These are phyloP conservation scores for Pseudopipra pipra DNA, from an alignment of 2,113 vertebrate species.

Conservation along the genomic window DNA sequence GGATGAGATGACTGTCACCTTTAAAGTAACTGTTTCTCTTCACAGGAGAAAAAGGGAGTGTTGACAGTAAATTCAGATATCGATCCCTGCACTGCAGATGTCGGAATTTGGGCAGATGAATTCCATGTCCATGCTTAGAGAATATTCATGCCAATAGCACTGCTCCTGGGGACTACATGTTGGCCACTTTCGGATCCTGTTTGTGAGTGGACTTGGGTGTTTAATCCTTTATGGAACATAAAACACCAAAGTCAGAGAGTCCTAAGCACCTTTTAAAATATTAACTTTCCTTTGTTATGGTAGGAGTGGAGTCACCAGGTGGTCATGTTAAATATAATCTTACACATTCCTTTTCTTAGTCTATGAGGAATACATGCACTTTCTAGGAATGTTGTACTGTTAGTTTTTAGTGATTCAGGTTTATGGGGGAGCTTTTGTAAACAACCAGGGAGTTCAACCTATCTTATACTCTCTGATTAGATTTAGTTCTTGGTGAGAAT, in stretches of 20 bases:
- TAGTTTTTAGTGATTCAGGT: slow-evolving; percentile 5
- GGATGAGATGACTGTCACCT: not conserved
- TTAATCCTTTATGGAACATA: not conserved
- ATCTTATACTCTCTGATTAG: not conserved
- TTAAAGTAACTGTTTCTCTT: not conserved
- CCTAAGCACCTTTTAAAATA: slow-evolving; percentile 39
- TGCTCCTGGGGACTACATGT: not conserved
- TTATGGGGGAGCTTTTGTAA: slow-evolving; percentile 22
- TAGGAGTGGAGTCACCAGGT: slow-evolving; percentile 18
- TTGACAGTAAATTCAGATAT: not conserved
- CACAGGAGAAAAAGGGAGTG: not conserved
- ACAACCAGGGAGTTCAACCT: not conserved
- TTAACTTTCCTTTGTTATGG: slow-evolving; percentile 19
- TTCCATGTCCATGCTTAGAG: not conserved
- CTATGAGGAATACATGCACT: slow-evolving; percentile 2
- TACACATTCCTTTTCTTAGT: slow-evolving; percentile 41
- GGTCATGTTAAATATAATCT: slow-evolving; percentile 39
- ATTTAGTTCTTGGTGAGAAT: not conserved
- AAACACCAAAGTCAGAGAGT: not conserved
- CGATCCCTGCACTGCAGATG: not conserved
- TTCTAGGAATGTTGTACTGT: slow-evolving; percentile 48
- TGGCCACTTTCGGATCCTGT: not conserved
- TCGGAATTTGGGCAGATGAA: not conserved
- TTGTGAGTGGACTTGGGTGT: not conserved
- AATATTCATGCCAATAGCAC: not conserved